Evolutionary conservation across 30 jellyfish, hydroid and myxozoan genomes (phyloP), one percentile per base, ranked within the genome.

Genomic region (Cassiopea andromeda): DNA sequence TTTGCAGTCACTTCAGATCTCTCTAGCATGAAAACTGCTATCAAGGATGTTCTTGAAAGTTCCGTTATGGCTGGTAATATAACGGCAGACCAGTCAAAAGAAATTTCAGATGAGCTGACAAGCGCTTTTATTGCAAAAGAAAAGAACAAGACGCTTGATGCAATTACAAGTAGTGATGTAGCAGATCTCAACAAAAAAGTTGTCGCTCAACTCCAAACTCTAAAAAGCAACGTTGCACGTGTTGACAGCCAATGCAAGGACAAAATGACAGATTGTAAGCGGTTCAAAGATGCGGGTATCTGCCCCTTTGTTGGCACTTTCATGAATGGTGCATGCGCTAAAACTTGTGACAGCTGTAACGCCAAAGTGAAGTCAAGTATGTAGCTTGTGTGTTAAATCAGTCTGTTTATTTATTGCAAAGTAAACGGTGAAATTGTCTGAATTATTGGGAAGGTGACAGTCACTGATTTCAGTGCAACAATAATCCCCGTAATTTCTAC

Each of bases 291-390:
- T 70, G 99, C 97, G 14, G 99, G 99, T 1, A 91, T 96, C 7
- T 96, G 99, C 79, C 99, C 99, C 7, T 96, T 96, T 77, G 93
- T 96, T 83, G 85, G 87, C 7, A 80, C 97, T 8, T 96, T 96
- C 74, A 96, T 96, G 99, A 85, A 87, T 67, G 97, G 98, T 12
- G 95, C 97, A 4, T 96, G 99, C 73, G 91, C 97, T 4, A 96
- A 96, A 73, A 96, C 98, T 14, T 96, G 99, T 83, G 73, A 88
- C 43, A 97, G 85, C 44, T 96, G 99, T 67, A 74, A 44, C 18
- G 46, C 91, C 2, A 70, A 91, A 44, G 66, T 54, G 44, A 84
- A 91, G 68, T 75, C 90, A 69, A 44, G 94, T 84, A 60, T 64
- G 73, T 4, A 64, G 43, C 73, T 9, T 7, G 15, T 7, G 8